Evolutionary conservation across 2,888 invertebrate species (phyloP).

Genomic region (Listrodromus nycthemerus): DNA sequence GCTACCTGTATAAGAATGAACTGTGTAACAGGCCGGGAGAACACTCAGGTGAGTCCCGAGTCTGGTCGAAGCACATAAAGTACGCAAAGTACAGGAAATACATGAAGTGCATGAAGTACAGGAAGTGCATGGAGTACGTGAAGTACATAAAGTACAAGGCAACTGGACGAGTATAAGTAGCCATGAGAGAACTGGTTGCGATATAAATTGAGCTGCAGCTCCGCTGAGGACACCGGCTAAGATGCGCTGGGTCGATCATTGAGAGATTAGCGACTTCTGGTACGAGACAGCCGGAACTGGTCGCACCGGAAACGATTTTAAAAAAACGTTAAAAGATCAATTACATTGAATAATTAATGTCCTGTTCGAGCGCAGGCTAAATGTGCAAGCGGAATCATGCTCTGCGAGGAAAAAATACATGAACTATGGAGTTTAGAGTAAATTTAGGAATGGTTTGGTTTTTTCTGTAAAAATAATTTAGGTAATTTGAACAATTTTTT

Average conservation of each 20-base stretch:
- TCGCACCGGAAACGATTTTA: background rate
- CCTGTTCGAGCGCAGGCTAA: background rate
- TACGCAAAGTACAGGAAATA: conserved; percentile 32
- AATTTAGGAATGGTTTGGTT: too few species aligned
- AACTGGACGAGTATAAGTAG: conserved; percentile 37
- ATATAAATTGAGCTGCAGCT: conserved; percentile 30
- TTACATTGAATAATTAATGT: too few species aligned
- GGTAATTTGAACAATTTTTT: too few species aligned
- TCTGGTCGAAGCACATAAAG: conserved; percentile 27
- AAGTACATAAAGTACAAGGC: conserved; percentile 32
- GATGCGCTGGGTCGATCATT: conserved; percentile 41
- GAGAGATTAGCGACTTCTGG: conserved; percentile 36
- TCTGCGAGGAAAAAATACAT: too few species aligned
- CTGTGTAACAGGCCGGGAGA: conserved; percentile 32
- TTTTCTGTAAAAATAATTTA: too few species aligned
- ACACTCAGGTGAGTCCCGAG: background rate
- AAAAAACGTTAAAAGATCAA: background rate
- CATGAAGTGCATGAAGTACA: conserved; percentile 39
- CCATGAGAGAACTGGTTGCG: conserved; percentile 58
- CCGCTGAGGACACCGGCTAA: conserved; percentile 14
- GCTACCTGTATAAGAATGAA: background rate
- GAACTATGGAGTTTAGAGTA: too few species aligned
- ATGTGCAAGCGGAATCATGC: too few species aligned
- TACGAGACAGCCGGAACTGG: background rate
- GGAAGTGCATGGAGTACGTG: conserved; percentile 32